These are phyloP conservation scores for Rhinogobio ventralis DNA, from an alignment of 2,797 vertebrate genomes.

Conservation along the genomic window DNA sequence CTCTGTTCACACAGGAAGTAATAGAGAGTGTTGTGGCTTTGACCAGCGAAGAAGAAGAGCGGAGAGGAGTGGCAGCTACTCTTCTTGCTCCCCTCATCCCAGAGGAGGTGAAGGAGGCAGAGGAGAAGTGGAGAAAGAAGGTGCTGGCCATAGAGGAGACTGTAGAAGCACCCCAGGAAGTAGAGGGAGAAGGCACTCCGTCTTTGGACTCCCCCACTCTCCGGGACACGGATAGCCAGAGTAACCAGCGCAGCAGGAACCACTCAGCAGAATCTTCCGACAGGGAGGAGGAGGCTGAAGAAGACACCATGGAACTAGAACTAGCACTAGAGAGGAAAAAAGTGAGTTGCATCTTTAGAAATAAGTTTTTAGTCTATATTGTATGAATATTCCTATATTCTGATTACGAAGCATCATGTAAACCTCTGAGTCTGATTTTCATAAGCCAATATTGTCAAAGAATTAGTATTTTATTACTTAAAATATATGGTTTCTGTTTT, in stretches of 20 bases:
- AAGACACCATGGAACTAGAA: constrained; percentile 93
- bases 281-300: constrained; percentile 87
- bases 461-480: neutral
- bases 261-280: constrained; percentile 83
- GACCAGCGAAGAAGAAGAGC: constrained; percentile 91
- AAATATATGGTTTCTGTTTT: neutral
- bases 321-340: constrained; percentile 95
- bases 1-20: constrained; percentile 82
- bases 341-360: constrained; percentile 68
- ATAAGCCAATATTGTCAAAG: neutral
- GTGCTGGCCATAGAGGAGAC: constrained; percentile 87
- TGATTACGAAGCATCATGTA: neutral
- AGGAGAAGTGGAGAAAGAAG: constrained; percentile 94
- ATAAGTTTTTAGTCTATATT: neutral
- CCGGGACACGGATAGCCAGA: constrained; percentile 79
- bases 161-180: constrained; percentile 68
- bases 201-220: constrained; percentile 62
- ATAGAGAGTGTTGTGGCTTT: constrained; percentile 94
- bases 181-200: constrained; percentile 74
- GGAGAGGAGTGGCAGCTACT: constrained; percentile 89
- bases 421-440: neutral
- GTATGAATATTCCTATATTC: neutral
- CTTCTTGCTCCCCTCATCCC: constrained; percentile 92
- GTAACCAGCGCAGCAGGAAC: constrained; percentile 83
- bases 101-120: constrained; percentile 91